A percentile compares a stretch with the other conserved stretches of the same genome.
Evolutionary conservation across 2,113 vertebrate species (phyloP).

Genomic region (Bambusicola thoracicus): DNA sequence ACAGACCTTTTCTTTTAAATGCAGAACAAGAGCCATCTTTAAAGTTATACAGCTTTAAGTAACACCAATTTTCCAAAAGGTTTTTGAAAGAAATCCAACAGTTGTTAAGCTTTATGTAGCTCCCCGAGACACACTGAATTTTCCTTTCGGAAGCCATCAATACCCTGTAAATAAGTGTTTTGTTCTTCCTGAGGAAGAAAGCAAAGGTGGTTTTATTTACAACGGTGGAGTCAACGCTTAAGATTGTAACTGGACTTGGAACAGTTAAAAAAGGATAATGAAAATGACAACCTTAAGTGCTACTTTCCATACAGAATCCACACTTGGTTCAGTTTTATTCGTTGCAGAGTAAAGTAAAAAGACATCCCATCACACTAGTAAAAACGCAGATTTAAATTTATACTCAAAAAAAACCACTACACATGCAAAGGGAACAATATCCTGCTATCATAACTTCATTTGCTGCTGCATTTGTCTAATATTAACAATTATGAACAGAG

Average conservation of each 20-base stretch:
- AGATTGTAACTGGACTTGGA: constrained; percentile 75
- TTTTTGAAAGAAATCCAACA: constrained; percentile 33
- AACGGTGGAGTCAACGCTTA: constrained; percentile 65
- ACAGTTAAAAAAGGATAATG: constrained; percentile 48
- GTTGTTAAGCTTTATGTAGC: not conserved
- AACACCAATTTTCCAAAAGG: not conserved
- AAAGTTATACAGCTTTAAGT: not conserved
- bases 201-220: constrained; percentile 79
- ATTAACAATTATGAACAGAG: constrained; percentile 99
- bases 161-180: constrained; percentile 63
- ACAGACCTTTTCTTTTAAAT: not conserved
- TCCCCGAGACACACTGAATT: constrained; percentile 43
- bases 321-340: constrained; percentile 79
- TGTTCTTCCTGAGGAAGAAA: constrained; percentile 70
- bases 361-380: constrained; percentile 76
- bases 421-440: constrained; percentile 84
- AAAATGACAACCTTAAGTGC: constrained; percentile 71
- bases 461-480: constrained; percentile 89
- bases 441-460: constrained; percentile 85
- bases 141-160: constrained; percentile 12
- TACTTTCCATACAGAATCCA: constrained; percentile 75
- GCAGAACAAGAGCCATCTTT: constrained; percentile 33
- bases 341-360: constrained; percentile 73
- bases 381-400: constrained; percentile 74
- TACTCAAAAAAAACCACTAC: constrained; percentile 73